Base-by-base conservation (phyloP, 2,797 vertebrate genomes). In the Garrulus glandarius region DNA sequence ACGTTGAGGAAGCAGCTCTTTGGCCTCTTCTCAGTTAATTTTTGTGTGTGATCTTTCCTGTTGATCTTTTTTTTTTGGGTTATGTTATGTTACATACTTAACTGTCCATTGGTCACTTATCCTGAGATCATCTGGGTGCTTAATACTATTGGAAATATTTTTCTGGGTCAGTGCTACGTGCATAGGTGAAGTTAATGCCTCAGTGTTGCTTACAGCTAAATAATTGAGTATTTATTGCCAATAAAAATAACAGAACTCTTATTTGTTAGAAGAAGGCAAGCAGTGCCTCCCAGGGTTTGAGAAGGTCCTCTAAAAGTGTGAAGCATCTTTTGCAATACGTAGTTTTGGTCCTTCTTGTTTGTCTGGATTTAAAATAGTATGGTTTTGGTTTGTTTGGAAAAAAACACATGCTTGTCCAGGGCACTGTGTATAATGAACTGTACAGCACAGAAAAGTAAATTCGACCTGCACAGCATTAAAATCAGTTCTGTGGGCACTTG, bases 381-480 rank as follows among this genome's bases (percentile, higher is more conserved):
- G 80, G 34, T 15, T 84, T 90, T 27, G 32, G 65, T 86, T 94
- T 90, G 70, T 69, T 90, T 90, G 63, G 83, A 79, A 71, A 93
- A 93, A 49, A 60, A 77, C 84, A 87, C 80, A 87, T 68, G 74
- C 77, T 87, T 93, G 86, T 92, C 87, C 86, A 85, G 81, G 64
- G 84, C 64, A 15, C 52, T 47, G 43, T 23, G 77, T 94, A 70
- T 96, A 91, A 95, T 84, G 90, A 95, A 68, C 93, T 90, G 14
- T 96, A 91, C 13, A 39, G 88, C 71, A 67, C 36, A 68, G 84
- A 92, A 95, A 95, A 96, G 92, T 95, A 93, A 89, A 95, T 91
- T 91, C 86, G 57, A 93, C 96, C 93, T 96, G 94, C 92, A 93
- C 77, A 77, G 96, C 94, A 96, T 96, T 96, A 94, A 96, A 95